A percentile compares a stretch with the other conserved stretches of the same genome.
Conservation (phyloP, 2,113 vertebrate genomes). For the Pterocles orientalis region DNA sequence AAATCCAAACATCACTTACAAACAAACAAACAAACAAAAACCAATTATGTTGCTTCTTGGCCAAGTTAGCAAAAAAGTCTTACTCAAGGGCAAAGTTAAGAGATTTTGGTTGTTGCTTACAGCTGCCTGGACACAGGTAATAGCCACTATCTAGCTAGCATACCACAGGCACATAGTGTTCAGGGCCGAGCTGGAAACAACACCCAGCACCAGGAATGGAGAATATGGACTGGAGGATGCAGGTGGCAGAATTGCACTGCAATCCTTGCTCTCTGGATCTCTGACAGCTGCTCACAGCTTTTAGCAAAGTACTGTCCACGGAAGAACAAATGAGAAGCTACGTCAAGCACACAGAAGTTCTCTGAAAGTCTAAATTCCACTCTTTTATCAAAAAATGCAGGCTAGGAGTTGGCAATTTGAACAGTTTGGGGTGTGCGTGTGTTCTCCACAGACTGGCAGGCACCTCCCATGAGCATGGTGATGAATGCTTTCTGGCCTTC, state of each 20-base stretch:
- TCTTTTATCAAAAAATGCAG: not conserved
- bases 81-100: slow-evolving; percentile 24
- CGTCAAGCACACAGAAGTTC: not conserved
- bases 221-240: not conserved
- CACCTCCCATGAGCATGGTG: not conserved
- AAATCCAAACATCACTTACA: not conserved
- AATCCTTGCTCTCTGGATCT: not conserved
- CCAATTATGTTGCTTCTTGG: not conserved
- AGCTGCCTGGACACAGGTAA: not conserved
- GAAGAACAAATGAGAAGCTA: not conserved
- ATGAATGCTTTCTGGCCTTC: not conserved
- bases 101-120: slow-evolving; percentile 32
- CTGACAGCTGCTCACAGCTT: not conserved
- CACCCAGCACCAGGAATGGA: not conserved
- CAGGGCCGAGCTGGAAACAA: not conserved
- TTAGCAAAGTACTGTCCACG: not conserved
- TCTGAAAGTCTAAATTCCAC: not conserved
- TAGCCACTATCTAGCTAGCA: not conserved
- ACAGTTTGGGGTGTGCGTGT: not conserved
- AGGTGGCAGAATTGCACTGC: not conserved
- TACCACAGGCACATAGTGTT: not conserved
- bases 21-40: not conserved
- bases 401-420: not conserved
- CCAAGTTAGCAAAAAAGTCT: slow-evolving; percentile 16
- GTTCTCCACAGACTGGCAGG: not conserved